Percentiles rank a stretch among this genome's conserved stretches.
Conservation (phyloP, 2,113 vertebrate genomes). For the Carassius carassius region DNA sequence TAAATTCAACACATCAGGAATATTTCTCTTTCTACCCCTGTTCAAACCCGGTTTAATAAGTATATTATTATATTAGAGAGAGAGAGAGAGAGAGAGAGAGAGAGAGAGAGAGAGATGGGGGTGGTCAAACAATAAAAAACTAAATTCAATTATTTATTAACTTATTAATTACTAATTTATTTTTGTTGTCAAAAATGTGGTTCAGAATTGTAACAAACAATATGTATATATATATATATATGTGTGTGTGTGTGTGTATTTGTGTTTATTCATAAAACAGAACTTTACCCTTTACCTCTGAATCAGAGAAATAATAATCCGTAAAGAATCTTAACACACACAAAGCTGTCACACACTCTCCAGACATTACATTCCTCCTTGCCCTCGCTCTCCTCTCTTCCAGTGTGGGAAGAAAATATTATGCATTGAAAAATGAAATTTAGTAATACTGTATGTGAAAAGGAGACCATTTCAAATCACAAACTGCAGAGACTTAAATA, state of each 20-base stretch:
- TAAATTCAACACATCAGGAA: not conserved
- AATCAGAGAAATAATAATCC: not conserved
- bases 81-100: not conserved
- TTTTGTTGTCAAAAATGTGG: not conserved
- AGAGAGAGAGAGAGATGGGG: not conserved
- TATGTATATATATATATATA: no score
- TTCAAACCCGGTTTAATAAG: not conserved
- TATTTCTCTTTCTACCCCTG: not conserved
- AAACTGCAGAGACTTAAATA: not conserved
- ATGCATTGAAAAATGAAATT: constrained; percentile 8
- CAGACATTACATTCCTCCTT: constrained; percentile 17
- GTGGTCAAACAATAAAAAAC: not conserved
- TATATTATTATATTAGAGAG: not conserved
- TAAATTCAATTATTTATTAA: not conserved
- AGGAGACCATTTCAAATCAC: not conserved
- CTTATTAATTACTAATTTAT: no score
- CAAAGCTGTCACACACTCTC: constrained; percentile 6
- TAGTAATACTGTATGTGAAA: not conserved
- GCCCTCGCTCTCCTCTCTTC: not conserved
- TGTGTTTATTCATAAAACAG: not conserved
- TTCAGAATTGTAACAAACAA: not conserved
- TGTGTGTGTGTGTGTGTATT: no score
- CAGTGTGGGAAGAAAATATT: constrained; percentile 1
- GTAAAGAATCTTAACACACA: constrained; percentile 33
- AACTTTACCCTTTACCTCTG: not conserved